phyloP scores from a whole-genome alignment of 1,140 invertebrate genomes.

The Brachionus rubens region DNA sequence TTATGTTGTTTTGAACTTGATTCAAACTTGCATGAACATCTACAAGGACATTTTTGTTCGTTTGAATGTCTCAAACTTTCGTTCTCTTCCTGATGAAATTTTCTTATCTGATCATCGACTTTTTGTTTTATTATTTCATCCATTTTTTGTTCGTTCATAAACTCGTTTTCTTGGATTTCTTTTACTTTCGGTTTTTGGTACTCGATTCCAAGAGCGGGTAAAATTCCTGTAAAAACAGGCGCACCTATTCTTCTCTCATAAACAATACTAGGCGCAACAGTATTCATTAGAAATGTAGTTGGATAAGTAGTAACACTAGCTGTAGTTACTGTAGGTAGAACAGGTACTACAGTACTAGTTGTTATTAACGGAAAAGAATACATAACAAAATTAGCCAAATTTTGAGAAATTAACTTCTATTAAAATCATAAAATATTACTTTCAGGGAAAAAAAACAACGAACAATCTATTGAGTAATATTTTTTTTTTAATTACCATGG shows the following conservation, averaged over 20 bases:
- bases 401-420: too few species aligned
- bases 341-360: too few species aligned
- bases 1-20: too few species aligned
- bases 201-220: not conserved
- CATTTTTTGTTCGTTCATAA: not conserved
- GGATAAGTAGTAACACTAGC: not conserved
- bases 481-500: too few species aligned
- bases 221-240: not conserved
- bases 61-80: not conserved
- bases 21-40: not conserved
- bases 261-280: not conserved
- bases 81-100: not conserved
- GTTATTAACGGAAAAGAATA: not conserved
- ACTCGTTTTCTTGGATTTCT: not conserved
- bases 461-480: too few species aligned
- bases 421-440: too few species aligned
- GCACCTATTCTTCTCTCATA: not conserved
- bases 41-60: not conserved
- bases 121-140: slow-evolving; percentile 20
- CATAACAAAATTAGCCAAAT: too few species aligned
- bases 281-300: not conserved
- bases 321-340: not conserved
- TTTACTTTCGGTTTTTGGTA: not conserved
- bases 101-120: not conserved
- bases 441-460: too few species aligned